Conservation (phyloP, 2,797 vertebrate species). For the Girardinus metallicus region DNA sequence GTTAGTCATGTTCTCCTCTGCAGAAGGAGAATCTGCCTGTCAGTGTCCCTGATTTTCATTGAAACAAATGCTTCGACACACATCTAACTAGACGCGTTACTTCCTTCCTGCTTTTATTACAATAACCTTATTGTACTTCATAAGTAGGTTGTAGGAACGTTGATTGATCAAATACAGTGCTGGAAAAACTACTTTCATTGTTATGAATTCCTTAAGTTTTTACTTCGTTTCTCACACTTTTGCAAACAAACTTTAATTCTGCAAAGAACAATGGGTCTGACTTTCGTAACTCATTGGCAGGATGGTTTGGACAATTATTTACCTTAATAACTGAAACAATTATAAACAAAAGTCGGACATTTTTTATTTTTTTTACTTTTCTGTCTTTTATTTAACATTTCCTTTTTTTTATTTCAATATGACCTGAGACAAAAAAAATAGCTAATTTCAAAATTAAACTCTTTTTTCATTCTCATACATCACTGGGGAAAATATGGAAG, state of each 20-base stretch:
- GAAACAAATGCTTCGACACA: constrained; percentile 13
- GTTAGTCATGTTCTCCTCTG: constrained; percentile 7
- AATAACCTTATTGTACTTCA: background rate
- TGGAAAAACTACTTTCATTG: background rate
- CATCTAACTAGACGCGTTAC: constrained; percentile 1
- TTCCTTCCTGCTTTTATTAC: constrained; percentile 10
- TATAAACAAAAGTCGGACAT: background rate
- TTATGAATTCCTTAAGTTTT: background rate
- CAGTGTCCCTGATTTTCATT: constrained; percentile 18
- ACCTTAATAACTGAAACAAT: background rate
- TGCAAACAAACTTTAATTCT: background rate
- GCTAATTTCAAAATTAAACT: background rate
- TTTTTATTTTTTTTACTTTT: background rate
- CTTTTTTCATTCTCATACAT: background rate
- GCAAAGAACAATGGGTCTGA: background rate
- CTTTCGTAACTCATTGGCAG: background rate
- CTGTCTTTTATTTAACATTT: background rate
- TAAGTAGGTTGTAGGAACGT: background rate
- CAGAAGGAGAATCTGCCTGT: constrained; percentile 21
- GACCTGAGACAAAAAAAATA: background rate
- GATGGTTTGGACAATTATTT: background rate
- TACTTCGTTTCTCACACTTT: background rate
- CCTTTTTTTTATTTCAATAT: background rate
- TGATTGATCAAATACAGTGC: background rate
- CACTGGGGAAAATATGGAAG: background rate